Evolutionary conservation across 2,888 invertebrate species (phyloP), one percentile per base, ranked within the genome.

Genomic region (Andrena bucephala): DNA sequence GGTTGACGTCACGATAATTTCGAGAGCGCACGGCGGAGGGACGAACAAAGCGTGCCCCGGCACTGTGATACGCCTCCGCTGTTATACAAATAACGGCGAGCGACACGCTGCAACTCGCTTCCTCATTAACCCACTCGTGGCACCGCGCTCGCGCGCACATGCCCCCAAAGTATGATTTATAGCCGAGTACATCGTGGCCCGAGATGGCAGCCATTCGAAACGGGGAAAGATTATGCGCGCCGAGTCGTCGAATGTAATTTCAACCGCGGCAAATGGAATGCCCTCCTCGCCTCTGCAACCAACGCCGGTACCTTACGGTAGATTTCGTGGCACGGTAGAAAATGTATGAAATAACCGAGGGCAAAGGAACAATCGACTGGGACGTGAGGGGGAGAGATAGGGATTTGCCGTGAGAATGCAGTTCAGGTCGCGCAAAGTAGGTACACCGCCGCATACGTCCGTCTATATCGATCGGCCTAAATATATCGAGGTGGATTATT

Each of bases 381-480:
- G 13, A 52, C 31, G 31, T 0, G 67, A 31, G 20, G 2, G 31
- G 24, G 31, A 1, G 29, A 66, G 50, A 50, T 2, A 27, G 65
- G 27, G 16, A 36, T 36, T 36, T 27, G 33, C 42, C 59, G 29
- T 24, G 77, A 73, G 73, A 82, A 82, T 75, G 85, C 42, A 42
- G 71, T 85, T 77, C 54, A 65, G 54, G 81, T 77, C 77, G 84
- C 70, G 83, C 78, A 72, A 85, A 80, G 84, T 20, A 20, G 20
- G 20, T 70, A 57, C 24, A 57, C 65, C 81, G 74, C 78, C 73
- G 77, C 72, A 81, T 68, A 86, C 85, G 81, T 87, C 81, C 81
- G 78, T 83, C 78, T 91, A 91, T 90, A 93, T 93, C 91, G 92
- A 93, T 93, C 92, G 93, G 92, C 93, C 93, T 93, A 93, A 93